Evolutionary conservation across 92 coral and sea anemone species (phyloP).

Genomic region (Epizoanthus stellaris): DNA sequence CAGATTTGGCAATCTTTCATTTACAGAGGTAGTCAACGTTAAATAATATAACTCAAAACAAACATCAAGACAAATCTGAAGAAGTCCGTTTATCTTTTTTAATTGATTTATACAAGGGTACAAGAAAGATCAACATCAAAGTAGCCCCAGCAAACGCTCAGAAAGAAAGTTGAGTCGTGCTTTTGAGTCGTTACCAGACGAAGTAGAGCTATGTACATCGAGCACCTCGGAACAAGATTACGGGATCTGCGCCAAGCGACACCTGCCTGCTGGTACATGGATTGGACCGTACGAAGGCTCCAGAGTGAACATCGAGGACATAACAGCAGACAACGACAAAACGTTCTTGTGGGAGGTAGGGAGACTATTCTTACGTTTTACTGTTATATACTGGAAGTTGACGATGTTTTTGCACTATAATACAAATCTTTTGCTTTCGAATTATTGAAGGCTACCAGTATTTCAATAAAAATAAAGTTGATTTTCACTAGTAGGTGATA

Average conservation of each 20-base stretch:
- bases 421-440: too few species aligned
- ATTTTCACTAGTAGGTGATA: too few species aligned
- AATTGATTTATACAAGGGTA: slow-evolving; percentile 11
- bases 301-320: slow-evolving; percentile 77
- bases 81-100: not conserved
- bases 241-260: slow-evolving; percentile 95
- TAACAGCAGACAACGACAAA: slow-evolving; percentile 77
- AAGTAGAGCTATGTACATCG: slow-evolving; percentile 92
- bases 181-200: slow-evolving; percentile 91
- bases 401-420: too few species aligned
- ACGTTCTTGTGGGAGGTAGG: slow-evolving; percentile 98
- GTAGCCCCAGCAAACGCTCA: not conserved
- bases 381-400: too few species aligned
- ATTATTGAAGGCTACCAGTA: too few species aligned
- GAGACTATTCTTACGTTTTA: too few species aligned
- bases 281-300: slow-evolving; percentile 99
- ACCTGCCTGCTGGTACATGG: slow-evolving; percentile 98
- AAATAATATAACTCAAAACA: too few species aligned
- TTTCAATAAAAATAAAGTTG: too few species aligned
- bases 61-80: too few species aligned
- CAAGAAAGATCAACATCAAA: not conserved
- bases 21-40: too few species aligned
- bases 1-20: too few species aligned
- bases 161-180: slow-evolving; percentile 75
- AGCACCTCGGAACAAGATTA: slow-evolving; percentile 86